A percentile compares a stretch with the other conserved stretches of the same genome.
These are phyloP conservation scores for Pelochelys cantorii DNA, from an alignment of 2,797 vertebrate species.

Conservation along the genomic window DNA sequence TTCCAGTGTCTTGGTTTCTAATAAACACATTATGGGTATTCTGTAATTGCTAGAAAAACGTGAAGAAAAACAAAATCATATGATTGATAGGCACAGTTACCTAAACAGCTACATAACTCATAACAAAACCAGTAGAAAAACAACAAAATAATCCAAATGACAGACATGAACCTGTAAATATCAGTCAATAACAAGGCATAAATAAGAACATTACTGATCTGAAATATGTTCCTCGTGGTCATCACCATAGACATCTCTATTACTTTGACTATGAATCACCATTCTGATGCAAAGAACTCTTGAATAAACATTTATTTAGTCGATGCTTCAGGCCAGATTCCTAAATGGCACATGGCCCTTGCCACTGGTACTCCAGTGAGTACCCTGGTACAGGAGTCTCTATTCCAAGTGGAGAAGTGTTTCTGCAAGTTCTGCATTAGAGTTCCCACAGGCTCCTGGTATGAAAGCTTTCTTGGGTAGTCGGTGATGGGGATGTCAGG, in stretches of 20 bases:
- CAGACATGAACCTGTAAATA: background rate
- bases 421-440: background rate
- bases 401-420: background rate
- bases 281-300: background rate
- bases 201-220: background rate
- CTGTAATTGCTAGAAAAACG: slow-evolving; percentile 6
- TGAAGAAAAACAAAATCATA: background rate
- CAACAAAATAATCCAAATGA: slow-evolving; percentile 15
- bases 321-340: background rate
- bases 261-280: slow-evolving; percentile 11
- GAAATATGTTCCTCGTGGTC: background rate
- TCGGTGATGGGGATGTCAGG: background rate
- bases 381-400: background rate
- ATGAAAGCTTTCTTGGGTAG: background rate
- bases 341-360: background rate
- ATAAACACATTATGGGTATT: slow-evolving; percentile 5
- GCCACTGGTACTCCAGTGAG: background rate
- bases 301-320: background rate
- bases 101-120: background rate
- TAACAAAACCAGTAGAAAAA: background rate
- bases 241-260: background rate
- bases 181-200: background rate
- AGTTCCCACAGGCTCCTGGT: background rate
- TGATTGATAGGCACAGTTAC: slow-evolving; percentile 7
- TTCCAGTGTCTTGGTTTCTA: slow-evolving; percentile 39